Evolutionary conservation across 2,113 vertebrate genomes (phyloP), one percentile per base, ranked within the genome.

Genomic region (Silurus glanis): DNA sequence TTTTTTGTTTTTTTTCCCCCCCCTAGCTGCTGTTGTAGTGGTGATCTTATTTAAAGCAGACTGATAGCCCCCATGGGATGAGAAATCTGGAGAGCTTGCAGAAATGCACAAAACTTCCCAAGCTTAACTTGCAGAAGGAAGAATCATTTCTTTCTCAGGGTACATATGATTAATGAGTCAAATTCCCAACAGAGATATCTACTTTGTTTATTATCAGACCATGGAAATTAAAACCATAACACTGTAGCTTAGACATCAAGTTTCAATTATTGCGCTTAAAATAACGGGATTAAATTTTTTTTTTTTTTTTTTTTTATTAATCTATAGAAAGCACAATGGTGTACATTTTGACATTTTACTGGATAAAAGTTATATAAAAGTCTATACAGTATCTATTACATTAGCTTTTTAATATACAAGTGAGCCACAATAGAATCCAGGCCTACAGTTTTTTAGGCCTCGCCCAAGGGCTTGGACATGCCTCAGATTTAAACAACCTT

Each of bases 31-130:
- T 58, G 75, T 28, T 64, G 75, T 47, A 28, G n/a, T 45, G 23
- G 49, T 23, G 25, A n/a, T 64, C 17, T 80, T n/a, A 58, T 80
- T 67, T 58, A 51, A 56, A 55, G 10, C 12, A 80, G 55, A 80
- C 21, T 55, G 61, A 85, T 78, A 58, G 84, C 53, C 56, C 75
- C 84, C 75, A 66, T 6, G 84, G 84, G 62, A 85, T 67, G 19
- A 56, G 51, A 85, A 80, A 47, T 85, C 62, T 58, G 81, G 81
- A 67, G 7, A 55, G 21, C 51, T 28, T 80, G 28, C 55, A 49
- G 62, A 84, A 75, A 64, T 58, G 37, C 75, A 85, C 49, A 58
- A 80, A 85, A 85, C 75, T 85, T 80, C 84, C 75, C 75, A 80
- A 66, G 84, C 59, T 83, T 83, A 8, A 47, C 61, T 69, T 79